These are phyloP conservation scores for Aricia agestis DNA, from an alignment of 1,140 invertebrate genomes.

Conservation along the genomic window DNA sequence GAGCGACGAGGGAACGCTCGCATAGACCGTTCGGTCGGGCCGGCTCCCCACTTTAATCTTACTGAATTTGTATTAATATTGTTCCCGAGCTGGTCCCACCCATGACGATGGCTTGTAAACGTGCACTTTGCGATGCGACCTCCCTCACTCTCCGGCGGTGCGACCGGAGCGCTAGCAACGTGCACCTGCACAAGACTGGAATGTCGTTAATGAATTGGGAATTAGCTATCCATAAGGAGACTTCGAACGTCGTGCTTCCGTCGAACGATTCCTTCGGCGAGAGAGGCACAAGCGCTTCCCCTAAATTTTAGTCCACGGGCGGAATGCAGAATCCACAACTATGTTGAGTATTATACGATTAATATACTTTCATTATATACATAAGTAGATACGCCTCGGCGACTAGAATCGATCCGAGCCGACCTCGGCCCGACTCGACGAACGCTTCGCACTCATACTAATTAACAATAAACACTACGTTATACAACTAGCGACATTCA, in stretches of 20 bases:
- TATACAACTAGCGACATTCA: slow-evolving; percentile 61
- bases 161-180: slow-evolving; percentile 39
- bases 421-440: slow-evolving; percentile 50
- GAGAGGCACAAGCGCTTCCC: slow-evolving; percentile 51
- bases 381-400: slow-evolving; percentile 70
- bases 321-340: slow-evolving; percentile 75
- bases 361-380: slow-evolving; percentile 65
- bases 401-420: slow-evolving; percentile 67
- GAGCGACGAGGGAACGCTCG: slow-evolving; percentile 45
- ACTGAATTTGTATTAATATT: slow-evolving; percentile 70
- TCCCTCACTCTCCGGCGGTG: slow-evolving; percentile 5
- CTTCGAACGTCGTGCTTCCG: slow-evolving; percentile 8
- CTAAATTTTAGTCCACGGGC: slow-evolving; percentile 70
- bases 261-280: slow-evolving; percentile 41
- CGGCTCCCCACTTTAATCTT: slow-evolving; percentile 61
- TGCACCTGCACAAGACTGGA: slow-evolving; percentile 73
- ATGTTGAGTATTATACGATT: slow-evolving; percentile 71
- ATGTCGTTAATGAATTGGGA: slow-evolving; percentile 70
- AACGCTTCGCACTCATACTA: slow-evolving; percentile 52
- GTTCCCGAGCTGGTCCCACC: slow-evolving; percentile 73
- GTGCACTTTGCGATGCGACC: slow-evolving; percentile 46
- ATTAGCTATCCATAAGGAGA: slow-evolving; percentile 42
- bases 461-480: slow-evolving; percentile 47
- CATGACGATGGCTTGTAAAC: slow-evolving; percentile 70
- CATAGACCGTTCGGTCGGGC: slow-evolving; percentile 53